Percentiles rank a stretch among this genome's conserved stretches.
These are phyloP conservation scores for Xestobium rufovillosum DNA, from an alignment of 2,888 invertebrate species.

Conservation along the genomic window DNA sequence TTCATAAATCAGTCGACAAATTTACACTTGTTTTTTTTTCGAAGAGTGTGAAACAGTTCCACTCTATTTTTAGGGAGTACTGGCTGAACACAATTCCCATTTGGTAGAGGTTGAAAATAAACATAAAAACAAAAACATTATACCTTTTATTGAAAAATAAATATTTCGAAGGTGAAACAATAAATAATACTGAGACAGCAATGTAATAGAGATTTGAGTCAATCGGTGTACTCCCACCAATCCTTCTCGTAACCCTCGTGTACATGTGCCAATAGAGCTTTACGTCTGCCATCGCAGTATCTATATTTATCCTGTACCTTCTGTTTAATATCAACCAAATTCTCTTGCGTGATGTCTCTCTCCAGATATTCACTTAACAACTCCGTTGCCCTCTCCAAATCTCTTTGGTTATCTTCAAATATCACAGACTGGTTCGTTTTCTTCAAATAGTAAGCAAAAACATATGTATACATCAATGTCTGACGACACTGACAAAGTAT, in stretches of 20 bases:
- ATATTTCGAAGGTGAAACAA: no score
- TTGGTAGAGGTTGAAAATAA: no score
- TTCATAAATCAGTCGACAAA: no score
- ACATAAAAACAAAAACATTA: no score
- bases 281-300: constrained; percentile 96
- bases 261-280: constrained; percentile 92
- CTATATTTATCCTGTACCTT: constrained; percentile 98
- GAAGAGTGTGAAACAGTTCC: no score
- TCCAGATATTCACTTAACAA: constrained; percentile 96
- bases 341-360: constrained; percentile 94
- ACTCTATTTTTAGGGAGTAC: no score
- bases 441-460: constrained; percentile 96
- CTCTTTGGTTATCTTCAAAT: constrained; percentile 98
- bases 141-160: no score
- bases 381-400: constrained; percentile 98
- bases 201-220: no score
- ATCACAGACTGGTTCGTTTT: constrained; percentile 99
- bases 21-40: no score
- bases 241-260: constrained; percentile 99
- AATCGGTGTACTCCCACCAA: constrained; percentile 94
- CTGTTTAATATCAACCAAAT: constrained; percentile 95
- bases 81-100: no score
- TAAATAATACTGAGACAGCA: no score
- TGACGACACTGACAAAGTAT: constrained; percentile 95
- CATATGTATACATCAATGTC: constrained; percentile 99